Evolutionary conservation across 2,888 invertebrate genomes (phyloP), one percentile per base, ranked within the genome.

Genomic region (Carcina quercana): DNA sequence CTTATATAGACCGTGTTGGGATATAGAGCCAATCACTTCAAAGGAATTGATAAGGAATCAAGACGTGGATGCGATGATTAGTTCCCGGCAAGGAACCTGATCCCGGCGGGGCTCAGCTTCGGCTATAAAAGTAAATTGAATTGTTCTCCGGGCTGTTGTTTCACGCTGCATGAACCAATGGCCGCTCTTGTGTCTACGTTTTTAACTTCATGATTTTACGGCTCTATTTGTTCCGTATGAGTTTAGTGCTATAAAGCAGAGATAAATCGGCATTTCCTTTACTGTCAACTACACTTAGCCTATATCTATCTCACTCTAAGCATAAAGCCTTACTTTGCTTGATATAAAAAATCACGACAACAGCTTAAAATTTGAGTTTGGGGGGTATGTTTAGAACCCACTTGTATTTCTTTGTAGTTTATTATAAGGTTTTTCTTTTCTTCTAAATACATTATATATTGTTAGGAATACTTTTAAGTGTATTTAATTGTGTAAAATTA

Each of bases 51-150:
- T 70, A 69, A 67, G 52, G 62, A 74, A 71, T 73, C 61, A 66
- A 65, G 64, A 50, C 66, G 61, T 46, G 55, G 64, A 59, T 63
- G 63, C 63, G 62, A 74, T 73, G 74, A 76, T 74, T 73, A 73
- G 73, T 67, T 72, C 65, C 50, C 54, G 51, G 50, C 52, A 43
- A 59, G 60, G 54, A 65, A 63, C 59, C 61, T 66, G 70, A 68
- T 68, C 68, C 72, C 47, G 57, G 54, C 62, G 59, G 62, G 75
- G 70, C 75, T 75, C 72, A 69, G 60, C 60, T 58, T 46, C 36
- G 56, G 68, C 75, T 69, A 78, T 79, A 76, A 79, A 80, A 80
- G 68, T 75, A 80, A 78, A 80, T 82, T 79, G 76, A 82, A 82
- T 79, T 71, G 76, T 74, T 70, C 73, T 70, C 60, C 51, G 45